Evolutionary conservation across 1,140 invertebrate genomes (phyloP), one percentile per base, ranked within the genome.

Genomic region (Drosophila sp.): DNA sequence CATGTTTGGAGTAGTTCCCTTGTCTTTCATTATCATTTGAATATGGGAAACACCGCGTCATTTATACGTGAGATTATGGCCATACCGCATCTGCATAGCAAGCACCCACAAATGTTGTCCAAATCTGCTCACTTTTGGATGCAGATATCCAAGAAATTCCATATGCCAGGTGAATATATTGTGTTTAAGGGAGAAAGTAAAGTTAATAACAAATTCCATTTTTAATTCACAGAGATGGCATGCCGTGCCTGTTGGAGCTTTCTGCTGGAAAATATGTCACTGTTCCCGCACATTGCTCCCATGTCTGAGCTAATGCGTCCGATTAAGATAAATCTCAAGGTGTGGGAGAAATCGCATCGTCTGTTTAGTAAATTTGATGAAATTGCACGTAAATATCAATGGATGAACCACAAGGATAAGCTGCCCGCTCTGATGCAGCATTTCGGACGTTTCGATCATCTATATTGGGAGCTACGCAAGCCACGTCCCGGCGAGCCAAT

Each of bases 21-120:
- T 38, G 40, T 8, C 3, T 17, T 4, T 1, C 33, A 57, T 6
- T 81, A 67, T n/a, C 27, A 67, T 4, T n/a, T 91, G 1, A 72
- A 67, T 17, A 90, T 87, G 82, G 2, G 29, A 0, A 58, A 67
- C 0, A 56, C 70, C 0, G 61, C 70, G 0, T 10, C 58, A 1
- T 67, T 91, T 25, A 85, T 91, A 41, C 74, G 90, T 1, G 85
- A 90, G 58, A 68, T 87, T 32, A 60, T 91, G 72, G 70, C 80
- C 1, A 71, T 91, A 33, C 90, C 90, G 5, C 69, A 80, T 2
- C 35, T 91, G 8, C 90, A 91, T 30, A 72, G 65, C 7, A 73
- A 57, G 29, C 27, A 72, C n/a, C 29, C 44, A 0, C 56, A 56
- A 4, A 7, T 78, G 54, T 4, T n/a, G 4, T 3, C 0, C n/a